Base-by-base conservation (phyloP, 2,888 invertebrate genomes). In the Philereme transversata region DNA sequence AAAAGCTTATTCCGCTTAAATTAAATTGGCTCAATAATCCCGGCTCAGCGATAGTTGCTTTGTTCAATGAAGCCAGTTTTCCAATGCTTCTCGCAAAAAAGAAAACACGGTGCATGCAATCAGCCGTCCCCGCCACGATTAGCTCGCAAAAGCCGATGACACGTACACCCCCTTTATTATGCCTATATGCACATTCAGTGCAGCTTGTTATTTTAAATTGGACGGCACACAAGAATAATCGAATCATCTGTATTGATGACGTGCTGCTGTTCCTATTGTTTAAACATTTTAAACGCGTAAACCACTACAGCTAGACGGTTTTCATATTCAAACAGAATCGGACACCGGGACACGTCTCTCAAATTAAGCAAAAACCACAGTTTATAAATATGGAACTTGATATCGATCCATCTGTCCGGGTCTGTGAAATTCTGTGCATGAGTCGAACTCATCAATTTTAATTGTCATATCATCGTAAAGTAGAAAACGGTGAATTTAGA, bases 191-290 rank as follows among this genome's bases (percentile, higher is more conserved):
- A 77, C 64, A 72, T 63, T 70, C 77, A 77, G 72, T 74, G 73
- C 75, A 76, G 76, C 82, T 84, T 85, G 86, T 87, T 87, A 86
- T 84, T 88, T 87, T 84, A 86, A 87, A 88, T 87, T 87, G 86
- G 85, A 81, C 75, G 64, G 58, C 62, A 75, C 71, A 73, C 71
- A 71, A 75, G 67, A 67, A 72, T 78, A 76, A 80, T 78, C 72
- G 65, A 77, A 77, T 68, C 68, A 72, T 75, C 70, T 67, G 69
- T 72, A 71, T 71, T 72, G 73, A 76, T 77, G 73, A 68, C 65
- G 69, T 50, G 43, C 62, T 66, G 57, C 50, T 57, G 59, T 62
- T 68, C 62, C 66, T 65, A 70, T 70, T 64, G 58, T 68, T 57
- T 51, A 65, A 55, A 64, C 61, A 59, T 59, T 57, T 55, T 51